Percentiles rank a stretch among this genome's conserved stretches.
These are phyloP conservation scores for Lottia scabra DNA, from an alignment of 2,888 invertebrate genomes.

Conservation along the genomic window DNA sequence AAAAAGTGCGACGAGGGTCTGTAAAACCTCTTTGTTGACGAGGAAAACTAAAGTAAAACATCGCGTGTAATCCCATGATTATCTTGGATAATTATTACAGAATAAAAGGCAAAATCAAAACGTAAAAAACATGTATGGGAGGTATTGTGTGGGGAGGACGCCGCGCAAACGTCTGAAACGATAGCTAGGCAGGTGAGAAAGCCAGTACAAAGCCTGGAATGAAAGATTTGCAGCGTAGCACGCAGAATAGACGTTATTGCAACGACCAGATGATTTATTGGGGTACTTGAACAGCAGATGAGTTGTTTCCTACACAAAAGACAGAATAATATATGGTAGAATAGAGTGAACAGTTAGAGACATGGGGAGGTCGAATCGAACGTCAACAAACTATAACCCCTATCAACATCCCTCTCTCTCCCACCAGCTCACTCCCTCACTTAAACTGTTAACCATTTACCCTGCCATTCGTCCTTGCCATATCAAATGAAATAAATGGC, in stretches of 20 bases:
- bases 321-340: slow-evolving; percentile 28
- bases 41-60: slow-evolving; percentile 35
- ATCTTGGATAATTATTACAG: slow-evolving; percentile 62
- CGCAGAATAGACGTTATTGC: slow-evolving; percentile 58
- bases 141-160: slow-evolving; percentile 54
- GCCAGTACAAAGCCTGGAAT: slow-evolving; percentile 50
- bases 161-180: slow-evolving; percentile 44
- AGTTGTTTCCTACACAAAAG: slow-evolving; percentile 44
- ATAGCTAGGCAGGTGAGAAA: slow-evolving; percentile 56
- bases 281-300: slow-evolving; percentile 57
- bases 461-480: background rate
- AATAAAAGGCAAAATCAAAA: slow-evolving; percentile 60
- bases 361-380: slow-evolving; percentile 12
- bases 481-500: slow-evolving; percentile 4
- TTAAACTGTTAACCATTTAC: background rate
- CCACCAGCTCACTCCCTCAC: slow-evolving; percentile 6
- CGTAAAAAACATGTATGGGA: slow-evolving; percentile 34
- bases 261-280: slow-evolving; percentile 63
- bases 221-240: slow-evolving; percentile 51
- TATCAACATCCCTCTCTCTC: background rate
- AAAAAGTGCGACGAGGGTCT: slow-evolving; percentile 26
- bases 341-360: slow-evolving; percentile 16
- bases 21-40: slow-evolving; percentile 49
- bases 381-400: slow-evolving; percentile 11
- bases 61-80: slow-evolving; percentile 62